Percentiles rank a stretch among this genome's conserved stretches.
Evolutionary conservation across 2,888 invertebrate genomes (phyloP).

Genomic region (Mimas tiliae): DNA sequence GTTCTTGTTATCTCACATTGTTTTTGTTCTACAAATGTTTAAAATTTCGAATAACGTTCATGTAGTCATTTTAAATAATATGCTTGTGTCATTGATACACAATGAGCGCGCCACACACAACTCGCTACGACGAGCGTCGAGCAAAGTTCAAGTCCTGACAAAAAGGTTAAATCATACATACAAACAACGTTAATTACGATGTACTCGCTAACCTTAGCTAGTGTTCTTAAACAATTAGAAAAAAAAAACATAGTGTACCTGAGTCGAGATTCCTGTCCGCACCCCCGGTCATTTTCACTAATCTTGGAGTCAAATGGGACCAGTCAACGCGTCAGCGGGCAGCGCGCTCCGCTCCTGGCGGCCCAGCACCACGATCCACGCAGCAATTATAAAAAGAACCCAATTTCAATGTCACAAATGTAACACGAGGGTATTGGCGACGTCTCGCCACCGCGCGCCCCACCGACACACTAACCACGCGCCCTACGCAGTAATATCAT

Average conservation of each 20-base stretch:
- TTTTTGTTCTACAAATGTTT: slow-evolving; percentile 9
- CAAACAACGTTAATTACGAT: slow-evolving; percentile 46
- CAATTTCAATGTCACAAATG: slow-evolving; percentile 82
- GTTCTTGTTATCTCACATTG: slow-evolving; percentile 1
- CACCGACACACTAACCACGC: slow-evolving; percentile 67
- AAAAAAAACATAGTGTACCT: slow-evolving; percentile 77
- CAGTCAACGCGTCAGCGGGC: slow-evolving; percentile 60
- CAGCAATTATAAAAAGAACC: slow-evolving; percentile 84
- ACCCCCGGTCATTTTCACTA: slow-evolving; percentile 75
- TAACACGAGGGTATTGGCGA: slow-evolving; percentile 76
- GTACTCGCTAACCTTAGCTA: slow-evolving; percentile 54
- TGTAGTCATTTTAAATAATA: slow-evolving; percentile 26
- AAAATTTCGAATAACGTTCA: slow-evolving; percentile 25
- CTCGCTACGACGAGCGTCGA: slow-evolving; percentile 29
- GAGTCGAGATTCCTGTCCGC: slow-evolving; percentile 69
- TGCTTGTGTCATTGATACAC: slow-evolving; percentile 20
- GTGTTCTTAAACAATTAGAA: slow-evolving; percentile 54
- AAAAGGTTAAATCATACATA: slow-evolving; percentile 42
- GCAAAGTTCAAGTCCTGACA: slow-evolving; percentile 42
- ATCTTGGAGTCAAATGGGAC: slow-evolving; percentile 49
- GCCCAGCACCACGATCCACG: slow-evolving; percentile 78
- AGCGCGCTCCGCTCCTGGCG: slow-evolving; percentile 65
- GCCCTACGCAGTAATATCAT: slow-evolving; percentile 73
- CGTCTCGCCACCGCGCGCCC: slow-evolving; percentile 59
- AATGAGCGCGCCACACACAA: slow-evolving; percentile 22